Evolutionary conservation across 2,888 invertebrate species (phyloP), one percentile per base, ranked within the genome.

Genomic region (Ephialtes manifestator): DNA sequence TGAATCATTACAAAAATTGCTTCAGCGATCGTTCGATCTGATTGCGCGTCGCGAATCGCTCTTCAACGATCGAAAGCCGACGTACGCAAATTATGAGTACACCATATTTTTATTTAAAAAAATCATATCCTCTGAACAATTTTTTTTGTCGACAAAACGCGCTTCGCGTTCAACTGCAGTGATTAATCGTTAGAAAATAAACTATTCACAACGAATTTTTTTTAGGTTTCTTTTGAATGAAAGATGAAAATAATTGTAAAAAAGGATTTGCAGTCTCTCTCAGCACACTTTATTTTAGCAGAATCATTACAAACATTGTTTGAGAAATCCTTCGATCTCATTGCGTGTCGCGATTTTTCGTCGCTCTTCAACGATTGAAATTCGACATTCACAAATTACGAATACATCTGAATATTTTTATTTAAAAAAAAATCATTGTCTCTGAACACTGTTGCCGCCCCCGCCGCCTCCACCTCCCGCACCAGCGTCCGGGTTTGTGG

Each of bases 401-500:
- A 58, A 18, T 20, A 43, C 39, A 51, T 51, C 35, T 18, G 43
- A 77, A 55, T 65, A 35, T 43, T 18, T 68, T 31, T 13, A 60
- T 43, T 20, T 74, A 65, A 1, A 70, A 1, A 70, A 63, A 75
- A 78, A 85, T 92, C 88, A 92, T 89, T 93, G 91, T 86, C 93
- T 91, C 82, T 93, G 93, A 81, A 89, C 90, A n/a, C 60, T 53
- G 35, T 79, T 79, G 10, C 78, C 84, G 71, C 90, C 92, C 5
- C 78, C 84, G 70, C 90, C 92, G 48, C 91, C 93, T 15, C 90
- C 91, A 63, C 90, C 92, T 67, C 90, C 93, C 39, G 90, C 94
- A 48, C 91, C 93, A 84, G 95, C 96, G 88, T 97, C 98, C 80
- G 97, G 98, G 94, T 97, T 98, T 83, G 97, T 96, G 46, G 98